Conservation (phyloP, 2,113 vertebrate species). For the Carassius carassius region DNA sequence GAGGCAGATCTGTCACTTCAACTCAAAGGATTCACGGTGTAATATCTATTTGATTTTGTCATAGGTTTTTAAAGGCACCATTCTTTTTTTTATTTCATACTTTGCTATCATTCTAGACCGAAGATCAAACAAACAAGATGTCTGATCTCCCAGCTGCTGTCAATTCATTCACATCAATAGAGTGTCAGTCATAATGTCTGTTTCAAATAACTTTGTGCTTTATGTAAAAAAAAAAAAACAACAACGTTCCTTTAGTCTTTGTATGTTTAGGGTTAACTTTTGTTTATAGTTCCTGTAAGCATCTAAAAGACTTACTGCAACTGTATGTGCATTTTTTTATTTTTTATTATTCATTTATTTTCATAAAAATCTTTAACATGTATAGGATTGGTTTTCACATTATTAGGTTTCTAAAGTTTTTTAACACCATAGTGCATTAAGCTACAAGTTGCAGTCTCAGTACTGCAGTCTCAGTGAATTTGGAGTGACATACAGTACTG, state of each 20-base stretch:
- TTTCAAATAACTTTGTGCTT: background rate
- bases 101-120: conserved; percentile 39
- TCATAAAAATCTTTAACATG: conserved; percentile 19
- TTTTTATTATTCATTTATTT: background rate
- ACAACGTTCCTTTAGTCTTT: background rate
- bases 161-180: background rate
- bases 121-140: conserved; percentile 32
- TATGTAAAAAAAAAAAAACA: background rate
- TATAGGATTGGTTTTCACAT: conserved; percentile 20
- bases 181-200: conserved; percentile 27
- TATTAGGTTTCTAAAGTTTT: conserved; percentile 20
- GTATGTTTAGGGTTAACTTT: background rate
- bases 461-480: conserved; percentile 35
- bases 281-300: background rate
- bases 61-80: conserved; percentile 28
- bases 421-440: conserved; percentile 28
- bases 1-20: conserved; percentile 25
- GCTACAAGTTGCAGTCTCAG: conserved; percentile 38
- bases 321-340: background rate
- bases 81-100: conserved; percentile 14
- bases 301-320: background rate
- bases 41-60: conserved; percentile 11
- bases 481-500: conserved; percentile 10
- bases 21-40: conserved; percentile 7
- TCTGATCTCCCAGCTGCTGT: conserved; percentile 46